Percentiles rank a stretch among this genome's conserved stretches.
Conservation (phyloP, 2,113 vertebrate species). For the Sphyrna mokarran region DNA sequence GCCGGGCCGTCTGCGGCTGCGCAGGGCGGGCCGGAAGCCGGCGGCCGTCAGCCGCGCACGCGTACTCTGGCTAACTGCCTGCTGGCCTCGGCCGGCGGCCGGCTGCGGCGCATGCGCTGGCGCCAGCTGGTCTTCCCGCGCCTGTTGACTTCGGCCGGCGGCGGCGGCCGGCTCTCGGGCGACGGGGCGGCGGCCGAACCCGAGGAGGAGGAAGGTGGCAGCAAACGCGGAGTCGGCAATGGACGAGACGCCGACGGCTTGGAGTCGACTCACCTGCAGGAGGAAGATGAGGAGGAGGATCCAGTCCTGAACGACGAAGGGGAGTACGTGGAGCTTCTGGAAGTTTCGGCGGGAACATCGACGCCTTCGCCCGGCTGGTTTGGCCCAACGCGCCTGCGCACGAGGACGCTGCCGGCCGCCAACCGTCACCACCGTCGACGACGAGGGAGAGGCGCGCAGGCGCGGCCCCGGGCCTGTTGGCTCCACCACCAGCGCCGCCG, state of each 20-base stretch:
- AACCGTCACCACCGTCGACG: constrained; percentile 42
- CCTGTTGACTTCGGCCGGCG: constrained; percentile 50
- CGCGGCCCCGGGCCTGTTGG: constrained; percentile 42
- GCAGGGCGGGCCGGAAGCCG: constrained; percentile 41
- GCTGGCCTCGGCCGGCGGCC: constrained; percentile 70
- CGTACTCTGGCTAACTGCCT: constrained; percentile 68
- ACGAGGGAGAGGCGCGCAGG: not conserved
- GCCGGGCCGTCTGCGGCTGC: constrained; percentile 39
- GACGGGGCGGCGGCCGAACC: constrained; percentile 40
- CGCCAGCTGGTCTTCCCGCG: constrained; percentile 78
- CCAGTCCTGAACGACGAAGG: constrained; percentile 49
- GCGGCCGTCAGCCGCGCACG: constrained; percentile 60
- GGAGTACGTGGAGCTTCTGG: constrained; percentile 72
- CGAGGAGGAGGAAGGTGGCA: constrained; percentile 42
- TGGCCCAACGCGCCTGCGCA: not conserved
- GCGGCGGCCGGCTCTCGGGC: constrained; percentile 41
- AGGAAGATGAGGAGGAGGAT: not conserved
- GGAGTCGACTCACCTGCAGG: not conserved
- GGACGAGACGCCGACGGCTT: constrained; percentile 25
- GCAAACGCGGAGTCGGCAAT: no score
- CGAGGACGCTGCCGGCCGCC: constrained; percentile 52
- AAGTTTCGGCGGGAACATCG: constrained; percentile 58
- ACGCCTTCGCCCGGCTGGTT: no score
- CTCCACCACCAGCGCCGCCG: constrained; percentile 4
- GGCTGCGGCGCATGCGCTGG: constrained; percentile 71